Conservation (phyloP, 1,140 invertebrate species). For the Macrotrachela quadricornifera region DNA sequence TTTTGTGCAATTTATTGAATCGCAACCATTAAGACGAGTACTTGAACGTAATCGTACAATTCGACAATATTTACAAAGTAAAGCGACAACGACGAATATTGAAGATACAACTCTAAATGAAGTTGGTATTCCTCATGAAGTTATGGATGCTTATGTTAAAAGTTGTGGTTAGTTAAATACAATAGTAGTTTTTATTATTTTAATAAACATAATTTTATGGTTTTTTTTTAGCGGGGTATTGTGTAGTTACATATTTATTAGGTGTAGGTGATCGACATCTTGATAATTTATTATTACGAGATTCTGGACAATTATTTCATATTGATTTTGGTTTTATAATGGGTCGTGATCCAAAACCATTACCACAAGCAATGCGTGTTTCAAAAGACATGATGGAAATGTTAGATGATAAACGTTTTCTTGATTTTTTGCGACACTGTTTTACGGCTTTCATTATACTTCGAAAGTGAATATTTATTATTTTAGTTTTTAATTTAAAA, state of each 20-base stretch:
- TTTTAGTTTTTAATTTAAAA: background rate
- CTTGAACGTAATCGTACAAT: slow-evolving; percentile 6
- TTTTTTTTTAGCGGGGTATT: slow-evolving; percentile 59
- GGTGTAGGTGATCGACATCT: slow-evolving; percentile 93
- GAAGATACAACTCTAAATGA: too few relatives aligned
- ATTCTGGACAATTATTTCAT: slow-evolving; percentile 62
- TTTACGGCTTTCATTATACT: slow-evolving; percentile 88
- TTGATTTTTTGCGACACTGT: slow-evolving; percentile 65
- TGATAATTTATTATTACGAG: slow-evolving; percentile 79
- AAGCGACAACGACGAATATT: slow-evolving; percentile 50
- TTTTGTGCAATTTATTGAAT: slow-evolving; percentile 92
- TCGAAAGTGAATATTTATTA: slow-evolving; percentile 37
- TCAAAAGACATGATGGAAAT: slow-evolving; percentile 90
- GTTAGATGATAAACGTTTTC: slow-evolving; percentile 80
- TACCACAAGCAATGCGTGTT: slow-evolving; percentile 93
- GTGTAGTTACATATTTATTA: slow-evolving; percentile 87
- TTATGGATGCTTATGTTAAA: slow-evolving; percentile 91
- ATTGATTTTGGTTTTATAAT: slow-evolving; percentile 98
- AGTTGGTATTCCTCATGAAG: slow-evolving; percentile 29
- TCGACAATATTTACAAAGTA: background rate
- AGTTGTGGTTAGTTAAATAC: slow-evolving; percentile 62
- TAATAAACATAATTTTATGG: background rate
- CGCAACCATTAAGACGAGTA: slow-evolving; percentile 70
- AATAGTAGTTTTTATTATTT: too few relatives aligned
- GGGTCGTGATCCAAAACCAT: slow-evolving; percentile 85